Base-by-base conservation (phyloP, 2,797 vertebrate genomes). In the Cynopterus sphinx region DNA sequence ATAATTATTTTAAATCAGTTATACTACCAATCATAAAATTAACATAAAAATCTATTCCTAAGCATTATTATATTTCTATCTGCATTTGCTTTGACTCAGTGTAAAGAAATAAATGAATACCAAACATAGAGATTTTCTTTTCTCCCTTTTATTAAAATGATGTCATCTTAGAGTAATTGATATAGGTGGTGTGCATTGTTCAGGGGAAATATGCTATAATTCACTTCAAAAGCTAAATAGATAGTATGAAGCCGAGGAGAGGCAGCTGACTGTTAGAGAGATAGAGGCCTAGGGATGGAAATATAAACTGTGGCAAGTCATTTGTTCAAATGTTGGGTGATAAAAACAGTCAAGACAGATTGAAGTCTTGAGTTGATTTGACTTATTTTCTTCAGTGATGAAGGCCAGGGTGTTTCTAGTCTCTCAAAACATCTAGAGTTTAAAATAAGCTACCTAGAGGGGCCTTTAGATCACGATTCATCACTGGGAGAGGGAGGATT, bases 241-340 rank as follows among this genome's bases (percentile, higher is more conserved):
- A 99, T 98, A 99, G 98, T 98, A 97, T 98, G 98, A 98, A 98
- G 98, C 96, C 97, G 92, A 98, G 97, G 94, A 98, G 98, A 98
- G 97, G 97, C 98, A 98, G 98, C 98, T 97, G 96, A 98, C 97
- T 98, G 94, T 93, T 98, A 84, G 95, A 96, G 96, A 98, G 97
- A 98, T 97, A 97, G 31, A 98, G 95, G 96, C 77, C 96, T 96
- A 96, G 91, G 97, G 98, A 99, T 98, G 98, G 97, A 98, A 98
- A 98, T 98, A 98, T 96, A 97, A 98, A 97, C 96, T 59, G 93
- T 97, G 97, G 97, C 97, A 98, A 98, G 97, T 96, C 97, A 97
- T 98, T 98, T 98, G 97, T 96, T 43, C 92, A 98, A 98, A 98
- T 94, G 96, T 94, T 97, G 89, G 84, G 97, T 98, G 98, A 98